Evolutionary conservation across 2,888 invertebrate species (phyloP).

Genomic region (Copidosoma aretas): DNA sequence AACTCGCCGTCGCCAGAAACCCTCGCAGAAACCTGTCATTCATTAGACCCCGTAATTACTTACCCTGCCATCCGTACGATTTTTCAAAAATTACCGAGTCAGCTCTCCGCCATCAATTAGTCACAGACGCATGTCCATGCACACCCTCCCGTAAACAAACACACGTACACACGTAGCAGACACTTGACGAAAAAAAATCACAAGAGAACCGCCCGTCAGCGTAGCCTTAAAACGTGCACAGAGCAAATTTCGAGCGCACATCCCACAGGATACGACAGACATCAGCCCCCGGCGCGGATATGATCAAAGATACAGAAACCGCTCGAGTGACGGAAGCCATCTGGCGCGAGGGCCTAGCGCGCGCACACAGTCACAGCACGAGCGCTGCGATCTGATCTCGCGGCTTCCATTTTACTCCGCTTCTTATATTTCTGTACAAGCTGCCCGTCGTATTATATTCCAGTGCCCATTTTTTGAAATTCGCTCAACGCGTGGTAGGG

Average conservation of each 20-base stretch:
- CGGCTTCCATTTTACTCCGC: slow-evolving; percentile 29
- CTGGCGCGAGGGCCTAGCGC: slow-evolving; percentile 50
- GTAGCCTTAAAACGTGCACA: not conserved
- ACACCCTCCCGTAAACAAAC: not conserved
- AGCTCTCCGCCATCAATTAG: slow-evolving; percentile 24
- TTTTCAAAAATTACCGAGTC: slow-evolving; percentile 12
- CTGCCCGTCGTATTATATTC: too few relatives aligned
- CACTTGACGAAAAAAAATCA: not conserved
- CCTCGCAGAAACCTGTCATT: slow-evolving; percentile 20
- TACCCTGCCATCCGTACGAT: not conserved
- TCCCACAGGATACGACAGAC: too few relatives aligned
- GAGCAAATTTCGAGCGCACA: too few relatives aligned
- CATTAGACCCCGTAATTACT: slow-evolving; percentile 1
- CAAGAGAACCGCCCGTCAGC: not conserved
- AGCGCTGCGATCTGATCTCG: slow-evolving; percentile 46
- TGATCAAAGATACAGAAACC: slow-evolving; percentile 53
- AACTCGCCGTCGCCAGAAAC: slow-evolving; percentile 12
- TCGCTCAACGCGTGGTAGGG: slow-evolving; percentile 27
- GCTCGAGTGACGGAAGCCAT: slow-evolving; percentile 59
- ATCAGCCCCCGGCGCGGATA: slow-evolving; percentile 40
- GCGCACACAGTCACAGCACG: not conserved
- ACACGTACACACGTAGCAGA: not conserved
- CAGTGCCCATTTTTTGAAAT: slow-evolving; percentile 17
- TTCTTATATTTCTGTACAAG: not conserved
- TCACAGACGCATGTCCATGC: not conserved